Base-by-base conservation (phyloP, 2,888 invertebrate genomes). In the Sicus ferrugineus region DNA sequence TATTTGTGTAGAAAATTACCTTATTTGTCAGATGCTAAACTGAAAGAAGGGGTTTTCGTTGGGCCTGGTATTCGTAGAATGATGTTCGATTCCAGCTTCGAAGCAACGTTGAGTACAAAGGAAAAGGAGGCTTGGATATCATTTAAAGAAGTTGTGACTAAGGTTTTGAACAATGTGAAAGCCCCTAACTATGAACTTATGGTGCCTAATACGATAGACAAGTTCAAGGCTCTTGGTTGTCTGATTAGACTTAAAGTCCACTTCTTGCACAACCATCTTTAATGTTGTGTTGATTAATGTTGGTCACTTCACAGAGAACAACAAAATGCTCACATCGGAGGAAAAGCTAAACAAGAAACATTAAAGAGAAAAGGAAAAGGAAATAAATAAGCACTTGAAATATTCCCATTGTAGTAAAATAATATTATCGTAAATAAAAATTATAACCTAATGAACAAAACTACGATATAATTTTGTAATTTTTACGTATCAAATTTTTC, bases 31-130 rank as follows among this genome's bases (percentile, higher is more conserved):
- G 2, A 34, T 9, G 34, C 0, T 34, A 34, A 34, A 34, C 14
- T 34, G 34, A 34, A 34, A 34, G 34, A 34, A 34, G 34, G 34
- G 34, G 1, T 34, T 34, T 34, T 34, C 34, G 34, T 34, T 34
- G 34, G 34, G 34, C 34, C 34, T 34, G 34, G 14, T 34, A 34
- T 34, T 34, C 34, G 2, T 1, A 34, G 14, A 34, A 34, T 34
- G 7, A 34, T 34, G 2, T 34, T 34, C 2, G 34, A 34, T 34
- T 34, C 11, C 34, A 52, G 52, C 52, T 23, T 52, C 23, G 52
- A 52, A 52, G 52, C 3, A 52, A 52, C n/a, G 21, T 21, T 52
- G 52, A 52, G 23, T 52, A 52, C 52, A 52, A 52, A 52, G 52
- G 23, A 52, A 23, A 52, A 52, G 52, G 52, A 23, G 7, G 23